Evolutionary conservation across 2,888 invertebrate genomes (phyloP).

Genomic region (Ormyrus pomaceus): DNA sequence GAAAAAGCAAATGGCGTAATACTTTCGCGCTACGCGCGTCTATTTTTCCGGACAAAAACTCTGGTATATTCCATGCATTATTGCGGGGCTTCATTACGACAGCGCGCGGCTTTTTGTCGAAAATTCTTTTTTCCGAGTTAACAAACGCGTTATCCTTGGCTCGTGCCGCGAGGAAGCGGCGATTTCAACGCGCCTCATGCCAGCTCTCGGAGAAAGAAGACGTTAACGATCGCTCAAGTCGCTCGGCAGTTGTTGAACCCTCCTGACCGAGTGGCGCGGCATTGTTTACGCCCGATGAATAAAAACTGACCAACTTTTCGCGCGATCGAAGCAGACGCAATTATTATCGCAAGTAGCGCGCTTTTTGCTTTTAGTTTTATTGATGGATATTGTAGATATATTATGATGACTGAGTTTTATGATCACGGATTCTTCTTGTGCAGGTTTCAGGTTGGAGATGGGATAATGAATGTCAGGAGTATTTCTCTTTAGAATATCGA

Average conservation of each 20-base stretch:
- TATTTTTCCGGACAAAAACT: too few species aligned
- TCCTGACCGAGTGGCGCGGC: neutral
- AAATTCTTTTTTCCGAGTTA: neutral
- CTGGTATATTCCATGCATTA: neutral
- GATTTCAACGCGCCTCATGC: neutral
- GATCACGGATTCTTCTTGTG: too few species aligned
- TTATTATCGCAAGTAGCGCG: too few species aligned
- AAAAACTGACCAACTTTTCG: conserved; percentile 34
- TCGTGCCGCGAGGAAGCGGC: neutral
- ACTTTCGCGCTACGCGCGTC: too few species aligned
- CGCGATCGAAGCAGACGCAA: neutral
- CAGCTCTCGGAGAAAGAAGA: neutral
- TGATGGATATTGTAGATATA: too few species aligned
- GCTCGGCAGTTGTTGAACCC: conserved; percentile 26
- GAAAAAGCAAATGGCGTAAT: too few species aligned
- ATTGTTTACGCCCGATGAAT: neutral
- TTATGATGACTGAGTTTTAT: too few species aligned
- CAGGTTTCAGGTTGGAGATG: too few species aligned
- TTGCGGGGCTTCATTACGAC: neutral
- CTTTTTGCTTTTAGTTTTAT: too few species aligned
- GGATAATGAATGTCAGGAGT: too few species aligned
- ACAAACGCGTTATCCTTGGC: conserved; percentile 20
- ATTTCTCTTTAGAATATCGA: too few species aligned
- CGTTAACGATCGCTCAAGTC: conserved; percentile 40
- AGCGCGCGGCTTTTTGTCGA: conserved; percentile 7